Conservation (phyloP, 1,140 invertebrate genomes). For the Diplogasteroides magnus region DNA sequence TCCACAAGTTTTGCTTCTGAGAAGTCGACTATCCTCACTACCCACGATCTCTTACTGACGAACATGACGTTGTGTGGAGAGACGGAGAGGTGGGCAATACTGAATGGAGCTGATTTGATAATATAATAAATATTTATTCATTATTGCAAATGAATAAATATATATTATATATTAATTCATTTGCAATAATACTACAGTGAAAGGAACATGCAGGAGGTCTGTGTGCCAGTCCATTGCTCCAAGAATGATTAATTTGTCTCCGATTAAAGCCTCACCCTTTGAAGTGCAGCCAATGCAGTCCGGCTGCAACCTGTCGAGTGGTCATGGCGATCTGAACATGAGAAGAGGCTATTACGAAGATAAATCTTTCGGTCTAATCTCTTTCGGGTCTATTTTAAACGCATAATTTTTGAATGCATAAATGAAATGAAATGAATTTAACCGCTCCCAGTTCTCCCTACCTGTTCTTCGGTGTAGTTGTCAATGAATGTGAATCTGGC, state of each 20-base stretch:
- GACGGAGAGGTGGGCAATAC: slow-evolving; percentile 85
- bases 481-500: slow-evolving; percentile 48
- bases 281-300: slow-evolving; percentile 52
- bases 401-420: too few species aligned
- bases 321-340: slow-evolving; percentile 32
- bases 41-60: slow-evolving; percentile 71
- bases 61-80: slow-evolving; percentile 96
- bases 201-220: background rate
- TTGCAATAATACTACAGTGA: background rate
- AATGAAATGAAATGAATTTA: too few species aligned
- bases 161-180: too few species aligned
- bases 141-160: too few species aligned
- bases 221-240: too few species aligned
- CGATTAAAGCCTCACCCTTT: slow-evolving; percentile 36
- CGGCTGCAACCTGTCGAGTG: slow-evolving; percentile 48
- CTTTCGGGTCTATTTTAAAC: background rate
- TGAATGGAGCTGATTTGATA: too few species aligned
- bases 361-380: background rate
- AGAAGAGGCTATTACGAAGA: background rate
- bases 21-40: slow-evolving; percentile 84
- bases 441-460: too few species aligned
- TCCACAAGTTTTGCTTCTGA: slow-evolving; percentile 75
- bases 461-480: slow-evolving; percentile 53
- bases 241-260: too few species aligned
- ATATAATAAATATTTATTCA: too few species aligned